Percentiles rank a stretch among this genome's conserved stretches.
phyloP scores from a whole-genome alignment of 2,113 vertebrate species.

The Muscicapa adusta region DNA sequence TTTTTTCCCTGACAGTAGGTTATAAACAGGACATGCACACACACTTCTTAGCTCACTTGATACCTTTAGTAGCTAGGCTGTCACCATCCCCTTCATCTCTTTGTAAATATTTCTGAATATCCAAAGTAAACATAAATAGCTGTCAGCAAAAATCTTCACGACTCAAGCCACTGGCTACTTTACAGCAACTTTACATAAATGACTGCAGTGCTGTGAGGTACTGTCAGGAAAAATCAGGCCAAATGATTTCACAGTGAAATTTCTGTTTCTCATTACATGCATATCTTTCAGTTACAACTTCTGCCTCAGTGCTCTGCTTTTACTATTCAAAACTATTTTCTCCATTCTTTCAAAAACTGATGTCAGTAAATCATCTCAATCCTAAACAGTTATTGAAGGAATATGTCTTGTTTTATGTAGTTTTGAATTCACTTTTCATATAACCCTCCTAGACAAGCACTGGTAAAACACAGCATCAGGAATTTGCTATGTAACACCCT shows the following conservation, averaged over 20 bases:
- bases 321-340: background rate
- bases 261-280: background rate
- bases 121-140: background rate
- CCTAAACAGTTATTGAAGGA: background rate
- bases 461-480: background rate
- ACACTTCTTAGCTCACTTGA: background rate
- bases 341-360: background rate
- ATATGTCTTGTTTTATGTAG: background rate
- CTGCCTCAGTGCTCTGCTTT: background rate
- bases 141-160: background rate
- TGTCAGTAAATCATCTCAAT: background rate
- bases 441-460: background rate
- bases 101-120: background rate
- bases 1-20: background rate
- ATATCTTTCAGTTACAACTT: background rate
- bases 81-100: background rate
- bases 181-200: background rate
- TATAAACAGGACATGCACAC: background rate
- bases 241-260: background rate
- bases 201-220: background rate
- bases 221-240: constrained; percentile 2
- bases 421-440: background rate
- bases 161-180: background rate
- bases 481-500: background rate
- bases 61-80: background rate